Conservation (phyloP, 2,797 vertebrate genomes). For the Helicolenus hilgendorfi region DNA sequence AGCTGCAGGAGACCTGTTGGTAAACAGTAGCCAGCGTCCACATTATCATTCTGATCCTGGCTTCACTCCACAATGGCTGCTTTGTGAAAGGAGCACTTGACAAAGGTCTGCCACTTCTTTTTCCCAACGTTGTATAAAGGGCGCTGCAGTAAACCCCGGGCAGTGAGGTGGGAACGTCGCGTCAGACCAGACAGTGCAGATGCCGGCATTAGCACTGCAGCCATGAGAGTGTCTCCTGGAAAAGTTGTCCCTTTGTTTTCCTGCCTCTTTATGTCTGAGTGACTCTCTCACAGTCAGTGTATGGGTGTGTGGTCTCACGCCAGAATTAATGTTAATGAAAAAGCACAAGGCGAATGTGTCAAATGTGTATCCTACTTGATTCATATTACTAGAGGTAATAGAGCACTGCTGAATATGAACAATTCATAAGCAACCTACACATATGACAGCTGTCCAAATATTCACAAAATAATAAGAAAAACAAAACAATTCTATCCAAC, state of each 20-base stretch:
- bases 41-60: constrained; percentile 92
- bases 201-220: constrained; percentile 96
- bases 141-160: constrained; percentile 75
- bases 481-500: neutral
- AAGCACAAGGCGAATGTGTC: neutral
- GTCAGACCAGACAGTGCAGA: constrained; percentile 93
- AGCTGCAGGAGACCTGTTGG: constrained; percentile 70
- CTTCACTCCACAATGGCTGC: constrained; percentile 93
- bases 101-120: constrained; percentile 93
- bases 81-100: constrained; percentile 95
- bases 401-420: neutral
- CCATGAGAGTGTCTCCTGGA: constrained; percentile 90
- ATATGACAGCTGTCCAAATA: neutral
- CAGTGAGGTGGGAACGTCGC: constrained; percentile 79
- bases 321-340: constrained; percentile 86
- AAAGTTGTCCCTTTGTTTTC: constrained; percentile 93
- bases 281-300: constrained; percentile 71
- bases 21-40: constrained; percentile 89
- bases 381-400: neutral
- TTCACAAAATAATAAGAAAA: neutral
- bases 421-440: neutral
- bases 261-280: constrained; percentile 75
- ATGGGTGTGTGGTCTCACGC: constrained; percentile 86
- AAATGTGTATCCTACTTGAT: neutral
- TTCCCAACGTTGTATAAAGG: constrained; percentile 90